Conservation (phyloP, 2,888 invertebrate species). For the Scrobipalpa atriplicella region DNA sequence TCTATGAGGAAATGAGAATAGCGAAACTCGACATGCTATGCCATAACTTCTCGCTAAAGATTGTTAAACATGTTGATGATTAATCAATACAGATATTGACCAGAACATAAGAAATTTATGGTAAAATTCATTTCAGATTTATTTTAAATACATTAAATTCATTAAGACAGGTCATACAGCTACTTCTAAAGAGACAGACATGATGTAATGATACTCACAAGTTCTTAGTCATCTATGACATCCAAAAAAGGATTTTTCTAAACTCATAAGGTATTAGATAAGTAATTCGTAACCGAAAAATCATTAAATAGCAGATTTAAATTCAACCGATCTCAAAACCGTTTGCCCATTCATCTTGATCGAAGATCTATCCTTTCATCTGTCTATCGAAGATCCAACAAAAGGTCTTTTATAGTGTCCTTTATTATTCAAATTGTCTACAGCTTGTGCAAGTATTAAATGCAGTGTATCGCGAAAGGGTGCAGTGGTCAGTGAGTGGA, state of each 20-base stretch:
- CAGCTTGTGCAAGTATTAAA: conserved; percentile 33
- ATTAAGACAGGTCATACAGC: too few species aligned
- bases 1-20: neutral
- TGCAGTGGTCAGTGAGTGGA: conserved; percentile 44
- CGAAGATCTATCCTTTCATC: conserved; percentile 18
- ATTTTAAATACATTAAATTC: too few species aligned
- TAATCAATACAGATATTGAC: neutral
- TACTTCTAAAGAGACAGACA: too few species aligned
- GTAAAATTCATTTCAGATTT: too few species aligned
- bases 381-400: conserved; percentile 16
- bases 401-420: conserved; percentile 21
- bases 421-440: conserved; percentile 34
- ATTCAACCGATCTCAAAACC: conserved; percentile 5
- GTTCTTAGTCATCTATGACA: too few species aligned
- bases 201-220: too few species aligned
- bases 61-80: neutral
- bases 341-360: neutral
- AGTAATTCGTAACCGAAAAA: neutral
- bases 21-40: too few species aligned
- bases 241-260: neutral
- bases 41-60: neutral
- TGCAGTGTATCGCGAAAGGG: conserved; percentile 62
- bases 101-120: too few species aligned
- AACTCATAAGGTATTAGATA: neutral
- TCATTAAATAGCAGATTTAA: neutral